A percentile compares a stretch with the other conserved stretches of the same genome.
Conservation (phyloP, 1,140 invertebrate species). For the Cydia splendana region DNA sequence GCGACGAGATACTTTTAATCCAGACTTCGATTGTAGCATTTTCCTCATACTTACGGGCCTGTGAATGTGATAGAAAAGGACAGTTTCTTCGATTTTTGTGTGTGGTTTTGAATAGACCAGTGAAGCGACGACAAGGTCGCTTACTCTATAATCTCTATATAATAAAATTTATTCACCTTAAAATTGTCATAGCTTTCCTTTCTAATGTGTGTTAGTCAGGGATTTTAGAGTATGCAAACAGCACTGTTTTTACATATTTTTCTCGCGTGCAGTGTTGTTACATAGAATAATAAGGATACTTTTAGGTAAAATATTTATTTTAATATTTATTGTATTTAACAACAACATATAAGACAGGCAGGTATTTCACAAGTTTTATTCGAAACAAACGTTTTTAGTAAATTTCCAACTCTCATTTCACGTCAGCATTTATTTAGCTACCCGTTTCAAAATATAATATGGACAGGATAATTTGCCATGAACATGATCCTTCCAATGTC, state of each 20-base stretch:
- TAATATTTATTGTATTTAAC: too few relatives aligned
- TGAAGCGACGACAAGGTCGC: slow-evolving; percentile 3
- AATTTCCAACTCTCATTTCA: not conserved
- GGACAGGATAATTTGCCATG: not conserved
- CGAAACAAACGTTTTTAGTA: not conserved
- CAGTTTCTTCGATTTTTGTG: not conserved
- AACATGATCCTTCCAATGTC: not conserved
- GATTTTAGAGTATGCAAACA: not conserved
- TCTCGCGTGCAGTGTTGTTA: not conserved
- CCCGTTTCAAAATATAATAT: slow-evolving; percentile 10
- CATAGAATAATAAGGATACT: too few relatives aligned
- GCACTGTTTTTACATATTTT: not conserved
- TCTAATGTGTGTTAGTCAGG: not conserved
- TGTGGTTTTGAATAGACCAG: slow-evolving; percentile 8
- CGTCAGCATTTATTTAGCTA: not conserved
- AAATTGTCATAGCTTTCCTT: not conserved
- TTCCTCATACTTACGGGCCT: not conserved
- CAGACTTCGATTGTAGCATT: not conserved
- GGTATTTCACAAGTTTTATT: too few relatives aligned
- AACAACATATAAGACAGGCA: too few relatives aligned
- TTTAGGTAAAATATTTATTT: too few relatives aligned
- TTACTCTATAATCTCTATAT: not conserved
- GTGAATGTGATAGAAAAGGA: slow-evolving; percentile 10
- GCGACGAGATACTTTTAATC: slow-evolving; percentile 1
- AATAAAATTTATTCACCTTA: slow-evolving; percentile 18